Evolutionary conservation across 1,140 invertebrate genomes (phyloP), one percentile per base, ranked within the genome.

Genomic region (Maconellicoccus hirsutus): DNA sequence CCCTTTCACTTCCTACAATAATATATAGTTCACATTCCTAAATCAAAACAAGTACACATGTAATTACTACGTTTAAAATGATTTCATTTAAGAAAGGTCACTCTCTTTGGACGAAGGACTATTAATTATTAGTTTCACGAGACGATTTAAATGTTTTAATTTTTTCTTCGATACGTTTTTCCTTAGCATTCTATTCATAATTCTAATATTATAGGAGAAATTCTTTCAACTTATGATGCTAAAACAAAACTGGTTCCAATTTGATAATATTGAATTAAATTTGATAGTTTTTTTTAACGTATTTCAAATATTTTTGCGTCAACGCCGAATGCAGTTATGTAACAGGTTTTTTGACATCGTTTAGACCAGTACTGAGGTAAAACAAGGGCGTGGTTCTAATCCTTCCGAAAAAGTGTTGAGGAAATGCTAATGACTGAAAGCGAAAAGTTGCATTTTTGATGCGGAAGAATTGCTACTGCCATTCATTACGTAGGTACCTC

Each of bases 1-100:
- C 25, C 61, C 61, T 66, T 66, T 66, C 61, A 66, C 61, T 66
- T 66, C 61, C 61, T 66, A 66, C 3, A 66, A 4, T 66, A 26
- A 66, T 66, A n/a, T n/a, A 25, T 26, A 25, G 61, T 23, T 66
- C 61, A 19, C 61, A 66, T 66, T 66, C 61, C 25, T 10, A 3
- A 66, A 10, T 4, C 19, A 23, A 16, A 23, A 26, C 25, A 66
- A 66, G 10, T 12, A 66, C 19, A 22, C 25, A 52, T 10, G 22
- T 66, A 66, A 66, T 66, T 66, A 26, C 61, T 16, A 25, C 8
- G 8, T 66, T 66, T 23, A 16, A 25, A 66, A 25, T 66, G 61
- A 66, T 66, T 66, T 66, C 61, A 66, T 66, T 66, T 23, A 66
- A 26, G 25, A 66, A 66, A 66, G 61, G 61, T 66, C 61, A 66